A percentile compares a stretch with the other conserved stretches of the same genome.
Conservation (phyloP, 2,797 vertebrate species). For the Chaunax sp. region DNA sequence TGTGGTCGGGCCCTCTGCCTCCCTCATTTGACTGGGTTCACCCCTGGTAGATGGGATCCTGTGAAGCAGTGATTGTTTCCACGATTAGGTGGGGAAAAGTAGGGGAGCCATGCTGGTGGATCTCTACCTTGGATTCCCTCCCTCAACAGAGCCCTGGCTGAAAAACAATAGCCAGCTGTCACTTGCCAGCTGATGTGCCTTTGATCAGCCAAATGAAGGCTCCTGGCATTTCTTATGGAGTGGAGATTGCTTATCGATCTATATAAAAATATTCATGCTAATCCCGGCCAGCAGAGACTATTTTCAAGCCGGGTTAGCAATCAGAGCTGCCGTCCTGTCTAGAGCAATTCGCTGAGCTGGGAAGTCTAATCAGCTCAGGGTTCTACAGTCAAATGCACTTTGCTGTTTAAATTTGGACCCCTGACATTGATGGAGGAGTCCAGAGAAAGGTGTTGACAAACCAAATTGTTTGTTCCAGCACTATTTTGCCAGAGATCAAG, state of each 20-base stretch:
- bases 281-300: slow-evolving; percentile 94
- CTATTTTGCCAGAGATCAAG: slow-evolving; percentile 99
- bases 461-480: slow-evolving; percentile 99
- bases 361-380: slow-evolving; percentile 99
- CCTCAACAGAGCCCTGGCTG: slow-evolving; percentile 73
- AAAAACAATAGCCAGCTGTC: slow-evolving; percentile 98
- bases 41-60: slow-evolving; percentile 92
- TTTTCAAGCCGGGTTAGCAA: slow-evolving; percentile 99
- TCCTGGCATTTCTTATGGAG: slow-evolving; percentile 99
- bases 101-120: slow-evolving; percentile 79
- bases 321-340: slow-evolving; percentile 99
- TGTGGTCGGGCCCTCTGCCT: slow-evolving; percentile 79
- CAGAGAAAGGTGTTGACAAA: slow-evolving; percentile 99
- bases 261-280: slow-evolving; percentile 99
- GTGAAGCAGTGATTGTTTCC: slow-evolving; percentile 93
- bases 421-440: slow-evolving; percentile 99
- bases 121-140: slow-evolving; percentile 87
- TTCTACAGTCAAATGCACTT: slow-evolving; percentile 99
- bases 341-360: slow-evolving; percentile 98
- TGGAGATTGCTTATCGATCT: slow-evolving; percentile 99
- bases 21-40: slow-evolving; percentile 88
- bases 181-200: slow-evolving; percentile 92
- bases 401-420: slow-evolving; percentile 99
- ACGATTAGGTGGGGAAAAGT: slow-evolving; percentile 87
- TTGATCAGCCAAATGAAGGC: slow-evolving; percentile 99